A percentile compares a stretch with the other conserved stretches of the same genome.
phyloP scores from a whole-genome alignment of 2,888 invertebrate species.

The Amblyteles armatorius region DNA sequence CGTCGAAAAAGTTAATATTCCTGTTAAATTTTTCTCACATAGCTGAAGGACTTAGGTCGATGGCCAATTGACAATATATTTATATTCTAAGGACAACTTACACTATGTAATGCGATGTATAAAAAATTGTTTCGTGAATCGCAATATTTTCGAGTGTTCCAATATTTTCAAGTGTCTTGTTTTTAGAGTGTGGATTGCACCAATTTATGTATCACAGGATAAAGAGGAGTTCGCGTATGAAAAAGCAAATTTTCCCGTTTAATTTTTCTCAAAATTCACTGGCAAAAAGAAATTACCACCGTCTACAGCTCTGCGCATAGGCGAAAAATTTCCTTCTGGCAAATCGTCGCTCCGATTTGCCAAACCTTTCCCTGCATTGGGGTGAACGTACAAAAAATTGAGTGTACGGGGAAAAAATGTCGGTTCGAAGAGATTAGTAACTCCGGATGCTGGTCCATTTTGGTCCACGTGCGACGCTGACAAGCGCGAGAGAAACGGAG shows the following conservation, averaged over 20 bases:
- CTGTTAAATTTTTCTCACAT: background rate
- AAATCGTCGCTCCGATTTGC: too few species aligned
- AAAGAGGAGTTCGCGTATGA: background rate
- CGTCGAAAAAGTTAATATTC: background rate
- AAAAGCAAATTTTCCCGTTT: background rate
- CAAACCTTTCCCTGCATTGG: too few species aligned
- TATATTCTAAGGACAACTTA: too few species aligned
- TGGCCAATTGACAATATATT: too few species aligned
- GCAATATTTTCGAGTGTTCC: too few species aligned
- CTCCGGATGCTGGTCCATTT: background rate
- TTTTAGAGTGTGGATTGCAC: background rate
- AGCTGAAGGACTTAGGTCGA: too few species aligned
- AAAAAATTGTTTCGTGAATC: too few species aligned
- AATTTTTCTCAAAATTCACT: background rate
- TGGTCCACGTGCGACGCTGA: slow-evolving; percentile 27
- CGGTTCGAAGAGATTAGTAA: background rate
- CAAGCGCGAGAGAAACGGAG: slow-evolving; percentile 11
- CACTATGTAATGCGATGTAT: too few species aligned
- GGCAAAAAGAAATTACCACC: background rate
- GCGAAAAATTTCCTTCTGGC: background rate
- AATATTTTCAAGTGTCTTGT: too few species aligned
- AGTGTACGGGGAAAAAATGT: too few species aligned
- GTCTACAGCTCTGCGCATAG: too few species aligned
- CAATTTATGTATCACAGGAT: background rate
- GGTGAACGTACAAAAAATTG: too few species aligned